These are phyloP conservation scores for Xestoiulus laeticollis DNA, from an alignment of 2,888 invertebrate species.

Conservation along the genomic window DNA sequence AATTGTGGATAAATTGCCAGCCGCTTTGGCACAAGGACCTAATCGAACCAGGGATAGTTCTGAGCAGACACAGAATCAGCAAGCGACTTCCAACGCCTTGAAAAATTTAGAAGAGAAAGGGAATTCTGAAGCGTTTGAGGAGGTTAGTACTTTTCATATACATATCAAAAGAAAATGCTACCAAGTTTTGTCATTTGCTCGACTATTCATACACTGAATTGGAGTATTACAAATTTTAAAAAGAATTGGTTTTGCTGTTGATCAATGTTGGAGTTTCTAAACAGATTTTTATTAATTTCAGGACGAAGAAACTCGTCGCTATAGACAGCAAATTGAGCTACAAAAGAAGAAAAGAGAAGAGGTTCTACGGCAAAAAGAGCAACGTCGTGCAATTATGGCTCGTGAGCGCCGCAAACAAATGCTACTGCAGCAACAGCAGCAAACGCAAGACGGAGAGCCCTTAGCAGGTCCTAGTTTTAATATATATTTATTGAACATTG, in stretches of 20 bases:
- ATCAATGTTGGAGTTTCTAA: too few species aligned
- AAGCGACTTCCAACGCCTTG: neutral
- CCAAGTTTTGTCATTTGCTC: too few species aligned
- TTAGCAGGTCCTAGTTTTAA: neutral
- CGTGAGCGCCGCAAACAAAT: slow-evolving; percentile 44
- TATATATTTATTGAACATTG: too few species aligned
- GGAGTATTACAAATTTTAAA: too few species aligned
- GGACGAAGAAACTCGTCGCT: slow-evolving; percentile 47
- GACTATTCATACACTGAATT: too few species aligned
- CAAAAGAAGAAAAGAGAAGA: slow-evolving; percentile 50
- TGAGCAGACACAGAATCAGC: neutral
- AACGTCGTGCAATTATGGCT: slow-evolving; percentile 32
- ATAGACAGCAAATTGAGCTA: slow-evolving; percentile 34
- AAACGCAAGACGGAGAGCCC: neutral
- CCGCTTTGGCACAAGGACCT: neutral
- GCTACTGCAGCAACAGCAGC: slow-evolving; percentile 6
- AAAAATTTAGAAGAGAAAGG: slow-evolving; percentile 19
- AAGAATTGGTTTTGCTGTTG: too few species aligned
- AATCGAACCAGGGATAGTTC: neutral
- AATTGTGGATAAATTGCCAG: slow-evolving; percentile 47
- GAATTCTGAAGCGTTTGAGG: neutral
- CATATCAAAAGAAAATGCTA: too few species aligned
- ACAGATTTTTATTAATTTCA: neutral
- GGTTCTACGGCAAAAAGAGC: slow-evolving; percentile 24
- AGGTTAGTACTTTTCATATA: neutral